Evolutionary conservation across 2,113 vertebrate species (phyloP), one percentile per base, ranked within the genome.

Genomic region (Chaenogobius annularis): DNA sequence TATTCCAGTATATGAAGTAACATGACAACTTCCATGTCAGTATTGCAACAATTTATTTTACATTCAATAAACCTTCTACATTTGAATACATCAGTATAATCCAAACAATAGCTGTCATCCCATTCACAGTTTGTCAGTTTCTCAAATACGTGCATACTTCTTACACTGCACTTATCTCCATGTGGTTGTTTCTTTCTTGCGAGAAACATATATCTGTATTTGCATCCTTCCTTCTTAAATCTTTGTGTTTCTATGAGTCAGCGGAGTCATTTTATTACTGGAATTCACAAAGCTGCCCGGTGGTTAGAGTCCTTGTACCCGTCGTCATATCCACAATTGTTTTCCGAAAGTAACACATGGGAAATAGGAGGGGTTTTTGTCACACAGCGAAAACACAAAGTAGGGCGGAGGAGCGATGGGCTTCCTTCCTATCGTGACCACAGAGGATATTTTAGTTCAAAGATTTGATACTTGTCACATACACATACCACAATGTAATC

Each of bases 401-500:
- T 85, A 67, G 89, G 93, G 90, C 89, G 91, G 89, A 82, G 88
- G 78, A 72, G 55, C 66, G 40, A 78, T 58, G 50, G 59, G 44
- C 82, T 94, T 94, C 93, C 92, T 93, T 91, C 90, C 88, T 88
- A 65, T 72, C 84, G 43, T 44, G 72, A 79, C 79, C 31, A 26
- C 59, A 44, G 75, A 66, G 79, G 77, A 79, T 81, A 81, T 90
- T 91, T 92, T 84, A 47, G 71, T 75, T 84, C 56, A 80, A 75
- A 74, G 72, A 64, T 64, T 47, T 71, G 44, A 73, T 80, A 31
- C 46, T 22, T 47, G 15, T 64, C 69, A 72, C 66, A 55, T 70
- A 79, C 54, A 67, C 85, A 84, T 86, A 77, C 78, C 84, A 81
- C 80, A 77, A 58, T 58, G 71, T 73, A 79, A 85, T 86, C 80